Base-by-base conservation (phyloP, 2,113 vertebrate genomes). In the Seriola rivoliana region DNA sequence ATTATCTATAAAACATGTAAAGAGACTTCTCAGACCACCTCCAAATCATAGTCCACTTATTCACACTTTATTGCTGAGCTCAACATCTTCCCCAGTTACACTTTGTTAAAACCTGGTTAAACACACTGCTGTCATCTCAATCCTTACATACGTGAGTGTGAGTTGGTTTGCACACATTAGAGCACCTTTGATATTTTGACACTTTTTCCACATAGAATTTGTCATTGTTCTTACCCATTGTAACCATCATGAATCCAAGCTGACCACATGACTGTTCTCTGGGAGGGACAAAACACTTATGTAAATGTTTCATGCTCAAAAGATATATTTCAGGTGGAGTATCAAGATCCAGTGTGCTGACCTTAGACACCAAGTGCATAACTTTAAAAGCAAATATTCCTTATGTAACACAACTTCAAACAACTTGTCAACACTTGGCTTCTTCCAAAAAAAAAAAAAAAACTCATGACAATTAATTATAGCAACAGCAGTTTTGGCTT, bases 351-450 rank as follows among this genome's bases (percentile, higher is more conserved):
- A 55, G 9, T 23, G 7, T 9, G 3, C 23, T 67, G 65, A 29
- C 8, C 25, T 48, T 19, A 3, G 32, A 19, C 25, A 21, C 14
- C 14, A 29, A 48, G 11, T 77, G 40, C 32, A 58, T 36, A 58
- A 69, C 32, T 69, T 8, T 58, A 25, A 77, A 78, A 38, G 12
- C 40, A 58, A 62, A 79, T 13, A 36, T 10, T 46, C 13, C 9
- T 25, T 32, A 13, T 34, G 62, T 5, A 50, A 50, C 29, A 52
- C 12, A 73, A 25, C 70, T 40, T 50, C 13, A 55, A 55, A 25
- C n/a, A 64, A 64, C 32, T 8, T 34, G 29, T 34, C 29, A 58
- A 58, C 55, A 6, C 25, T 58, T 32, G 6, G 9, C 40, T 42
- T 2, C 40, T 42, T 10, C 34, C 34, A 36, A 42, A 42, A 42